Evolutionary conservation across 2,888 invertebrate genomes (phyloP).

Genomic region (Lochmaea crataegi): DNA sequence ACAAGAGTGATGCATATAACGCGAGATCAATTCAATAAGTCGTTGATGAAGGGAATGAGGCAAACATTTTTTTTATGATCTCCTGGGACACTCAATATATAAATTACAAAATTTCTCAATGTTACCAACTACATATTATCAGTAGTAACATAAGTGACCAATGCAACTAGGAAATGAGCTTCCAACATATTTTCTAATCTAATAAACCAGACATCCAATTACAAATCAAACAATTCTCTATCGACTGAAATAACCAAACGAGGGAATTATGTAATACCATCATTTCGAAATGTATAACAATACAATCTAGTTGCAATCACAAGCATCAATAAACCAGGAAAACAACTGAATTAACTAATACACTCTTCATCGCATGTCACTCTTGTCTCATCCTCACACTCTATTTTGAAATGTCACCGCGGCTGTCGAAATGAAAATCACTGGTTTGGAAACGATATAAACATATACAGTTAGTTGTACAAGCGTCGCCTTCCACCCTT

Average conservation of each 20-base stretch:
- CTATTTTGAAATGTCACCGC: not conserved
- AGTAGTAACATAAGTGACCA: not conserved
- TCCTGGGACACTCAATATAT: too few relatives aligned
- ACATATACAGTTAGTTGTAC: constrained; percentile 33
- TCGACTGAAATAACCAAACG: not conserved
- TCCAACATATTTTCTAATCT: not conserved
- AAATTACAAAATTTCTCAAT: not conserved
- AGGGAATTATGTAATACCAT: not conserved
- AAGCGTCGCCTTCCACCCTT: constrained; percentile 50
- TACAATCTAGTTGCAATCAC: constrained; percentile 12
- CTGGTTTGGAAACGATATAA: constrained; percentile 39
- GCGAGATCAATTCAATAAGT: too few relatives aligned
- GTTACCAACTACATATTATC: not conserved
- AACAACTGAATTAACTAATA: constrained; percentile 15
- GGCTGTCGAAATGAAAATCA: not conserved
- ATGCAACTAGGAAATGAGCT: not conserved
- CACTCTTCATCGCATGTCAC: constrained; percentile 11
- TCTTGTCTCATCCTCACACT: constrained; percentile 9
- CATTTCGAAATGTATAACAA: constrained; percentile 8
- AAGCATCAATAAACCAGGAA: constrained; percentile 14
- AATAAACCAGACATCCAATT: not conserved
- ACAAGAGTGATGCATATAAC: too few relatives aligned
- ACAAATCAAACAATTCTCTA: not conserved
- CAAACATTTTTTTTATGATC: too few relatives aligned
- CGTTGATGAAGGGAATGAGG: too few relatives aligned